Base-by-base conservation (phyloP, 2,888 invertebrate species). In the Sarcophaga caerulescens region DNA sequence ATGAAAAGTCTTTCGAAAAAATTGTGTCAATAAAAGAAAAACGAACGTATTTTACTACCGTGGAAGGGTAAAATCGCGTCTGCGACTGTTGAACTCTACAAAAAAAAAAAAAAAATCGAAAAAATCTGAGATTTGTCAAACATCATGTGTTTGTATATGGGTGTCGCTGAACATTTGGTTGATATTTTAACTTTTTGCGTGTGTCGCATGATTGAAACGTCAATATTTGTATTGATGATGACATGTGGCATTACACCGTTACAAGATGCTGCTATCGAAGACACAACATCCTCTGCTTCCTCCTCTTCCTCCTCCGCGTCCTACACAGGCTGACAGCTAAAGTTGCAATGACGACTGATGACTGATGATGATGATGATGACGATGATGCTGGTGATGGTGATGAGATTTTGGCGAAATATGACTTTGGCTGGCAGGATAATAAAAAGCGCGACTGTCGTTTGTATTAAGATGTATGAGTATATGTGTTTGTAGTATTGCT, bases 141-240 rank as follows among this genome's bases (percentile, higher is more conserved):
- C 44, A 44, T 19, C 19, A 91, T 92, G 91, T 92, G 92, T 81
- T 85, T 91, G 79, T 92, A 92, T 70, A 89, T 92, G 89, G 91
- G 90, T 47, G 92, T 90, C 57, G 88, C 89, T 80, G 90, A 90
- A 75, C 88, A 91, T 76, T 87, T 91, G 80, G 88, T 91, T 85
- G 92, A 91, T 87, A 88, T 91, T 87, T 90, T 90, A 74, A 91
- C 90, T 76, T 91, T 89, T 85, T 91, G 91, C 84, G 90, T 92
- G 69, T 91, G 91, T 88, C 91, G 90, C 35, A 89, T 91, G 81
- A 70, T 91, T 88, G 92, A 92, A 89, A 84, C 90, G 57, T 89
- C 91, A n/a, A 84, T 92, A 81, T 77, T 90, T 81, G 89, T 89
- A 74, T 88, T 90, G 69, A 90, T 90, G 89, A 90, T 92, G 91